Conservation (phyloP, 2,113 vertebrate species). For the Oryctolagus cuniculus region DNA sequence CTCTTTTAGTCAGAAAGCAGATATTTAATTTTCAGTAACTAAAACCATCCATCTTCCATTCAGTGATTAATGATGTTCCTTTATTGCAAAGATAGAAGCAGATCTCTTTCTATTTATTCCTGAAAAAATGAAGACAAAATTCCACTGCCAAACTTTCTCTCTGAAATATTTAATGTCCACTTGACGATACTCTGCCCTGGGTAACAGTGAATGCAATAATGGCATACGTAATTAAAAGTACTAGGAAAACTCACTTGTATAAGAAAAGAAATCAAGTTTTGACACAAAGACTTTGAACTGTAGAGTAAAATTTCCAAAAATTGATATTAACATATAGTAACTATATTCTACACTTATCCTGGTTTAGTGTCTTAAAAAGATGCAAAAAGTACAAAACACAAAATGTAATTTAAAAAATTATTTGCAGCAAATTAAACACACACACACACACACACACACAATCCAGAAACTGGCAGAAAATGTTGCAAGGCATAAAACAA, state of each 20-base stretch:
- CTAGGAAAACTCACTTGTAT: neutral
- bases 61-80: neutral
- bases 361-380: neutral
- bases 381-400: neutral
- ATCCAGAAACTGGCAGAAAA: neutral
- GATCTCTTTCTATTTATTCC: neutral
- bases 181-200: neutral
- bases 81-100: neutral
- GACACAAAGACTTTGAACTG: neutral
- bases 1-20: neutral
- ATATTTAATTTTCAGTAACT: neutral
- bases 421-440: neutral
- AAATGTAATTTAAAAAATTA: neutral
- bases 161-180: neutral
- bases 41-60: neutral
- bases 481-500: neutral
- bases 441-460: neutral
- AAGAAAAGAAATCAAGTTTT: neutral
- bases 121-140: neutral
- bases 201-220: neutral
- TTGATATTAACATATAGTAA: neutral
- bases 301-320: conserved; percentile 11
- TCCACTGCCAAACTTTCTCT: neutral
- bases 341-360: neutral
- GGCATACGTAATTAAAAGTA: neutral